These are phyloP conservation scores for Phortica variegata DNA, from an alignment of 1,140 invertebrate species.

Conservation along the genomic window DNA sequence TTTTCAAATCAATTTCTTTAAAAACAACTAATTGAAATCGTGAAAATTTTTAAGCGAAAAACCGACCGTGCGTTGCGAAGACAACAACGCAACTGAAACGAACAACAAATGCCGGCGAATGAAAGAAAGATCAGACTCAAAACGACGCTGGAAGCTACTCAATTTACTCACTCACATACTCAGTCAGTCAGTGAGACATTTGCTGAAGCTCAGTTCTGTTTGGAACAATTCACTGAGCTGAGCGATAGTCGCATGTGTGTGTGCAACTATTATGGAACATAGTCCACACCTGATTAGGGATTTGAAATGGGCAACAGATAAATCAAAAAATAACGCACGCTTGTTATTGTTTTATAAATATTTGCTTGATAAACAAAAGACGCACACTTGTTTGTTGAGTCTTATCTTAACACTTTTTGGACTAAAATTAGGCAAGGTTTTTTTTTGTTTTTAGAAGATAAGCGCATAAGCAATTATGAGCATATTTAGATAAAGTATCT, in stretches of 20 bases:
- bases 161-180: not conserved
- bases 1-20: conserved; percentile 3
- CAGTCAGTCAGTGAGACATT: not conserved
- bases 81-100: conserved; percentile 19
- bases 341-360: no score
- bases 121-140: not conserved
- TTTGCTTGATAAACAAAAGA: no score
- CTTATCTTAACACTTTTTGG: no score
- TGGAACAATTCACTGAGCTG: conserved; percentile 10
- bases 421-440: no score
- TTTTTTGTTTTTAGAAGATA: no score
- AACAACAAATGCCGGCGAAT: not conserved
- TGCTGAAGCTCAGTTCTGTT: conserved; percentile 1
- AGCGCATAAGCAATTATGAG: no score
- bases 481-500: no score
- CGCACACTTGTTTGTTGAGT: no score
- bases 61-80: conserved; percentile 22
- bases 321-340: no score
- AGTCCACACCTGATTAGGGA: no score
- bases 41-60: not conserved
- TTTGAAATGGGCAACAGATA: no score
- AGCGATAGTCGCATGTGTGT: conserved; percentile 26
- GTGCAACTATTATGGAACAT: conserved; percentile 18
- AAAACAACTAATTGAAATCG: no score
- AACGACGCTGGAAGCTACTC: not conserved